Evolutionary conservation across 2,113 vertebrate species (phyloP), one percentile per base, ranked within the genome.

Genomic region (Hucho hucho): DNA sequence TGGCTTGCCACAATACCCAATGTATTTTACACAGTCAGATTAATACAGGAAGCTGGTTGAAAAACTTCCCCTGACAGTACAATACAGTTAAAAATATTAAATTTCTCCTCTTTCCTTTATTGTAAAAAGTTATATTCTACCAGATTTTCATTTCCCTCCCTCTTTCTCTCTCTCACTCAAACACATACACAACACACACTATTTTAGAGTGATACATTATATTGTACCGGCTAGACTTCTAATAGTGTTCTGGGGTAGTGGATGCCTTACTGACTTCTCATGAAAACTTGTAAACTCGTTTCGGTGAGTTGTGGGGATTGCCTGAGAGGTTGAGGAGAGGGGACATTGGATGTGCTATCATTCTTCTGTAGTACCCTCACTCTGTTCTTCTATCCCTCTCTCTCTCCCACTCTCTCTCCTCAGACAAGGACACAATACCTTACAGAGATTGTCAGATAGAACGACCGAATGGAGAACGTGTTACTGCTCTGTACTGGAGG

Each of bases 171-270:
- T 32, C 32, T 32, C 32, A 32, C 32, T 6, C 65, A 7, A 67
- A 63, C 73, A 75, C 65, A 69, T 56, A 80, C 66, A n/a, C n/a
- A n/a, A n/a, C n/a, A 64, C 59, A 73, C 70, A 78, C 43, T 37
- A 71, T 65, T 49, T 63, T 26, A 63, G 6, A 6, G 65, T 32
- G 65, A 49, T 32, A 14, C 1, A 0, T 6, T 25, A 1, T 64
- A 9, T 64, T 25, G 7, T 64, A 64, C 22, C 25, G 25, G 11
- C 63, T 14, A 26, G 63, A 26, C 11, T 32, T 72, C 76, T 81
- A 78, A 75, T 77, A 79, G 72, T 63, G 68, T 32, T 59, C 59
- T 6, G 32, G 75, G 11, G 47, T 49, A 49, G 14, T 14, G 47
- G 14, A 70, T 63, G 70, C 53, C 64, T 64, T 70, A 61, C 70